Evolutionary conservation across 2,797 vertebrate species (phyloP), one percentile per base, ranked within the genome.

Genomic region (Enteromius afrohamiltoni): DNA sequence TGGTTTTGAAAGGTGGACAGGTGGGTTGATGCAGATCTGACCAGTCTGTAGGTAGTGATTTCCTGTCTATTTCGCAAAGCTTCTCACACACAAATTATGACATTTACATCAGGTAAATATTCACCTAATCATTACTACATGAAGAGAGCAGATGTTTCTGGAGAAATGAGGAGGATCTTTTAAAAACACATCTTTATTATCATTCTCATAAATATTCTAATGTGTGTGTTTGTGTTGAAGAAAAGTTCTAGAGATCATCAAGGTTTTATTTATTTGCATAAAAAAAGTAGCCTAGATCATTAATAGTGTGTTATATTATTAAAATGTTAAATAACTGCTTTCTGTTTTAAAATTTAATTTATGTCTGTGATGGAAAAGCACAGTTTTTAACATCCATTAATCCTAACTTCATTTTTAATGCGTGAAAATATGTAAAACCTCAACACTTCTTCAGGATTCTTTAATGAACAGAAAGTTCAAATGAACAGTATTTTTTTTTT

Each of bases 71-170:
- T 37, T 51, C 6, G 1, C 58, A 74, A 42, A 47, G 55, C 67
- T 31, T 45, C 58, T 69, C 70, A n/a, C n/a, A 45, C 19, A 29
- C 16, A 13, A 10, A 6, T 37, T 62, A 10, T 85, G 83, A 78
- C 70, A 83, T 60, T 31, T 19, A 51, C 26, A 42, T 81, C 51
- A 67, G 55, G 70, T 85, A 73, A 83, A 78, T 75, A 47, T 31
- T 75, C 26, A 26, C 31, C 79, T 45, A 84, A 82, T 86, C 71
- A 84, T 83, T 45, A 68, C 60, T 77, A 65, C 73, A 64, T 74
- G 34, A 70, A 77, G 45, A 85, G 69, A 77, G 26, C 19, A 49
- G 49, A 13, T 70, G 64, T 37, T 40, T 40, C 53, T 42, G 21
- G 21, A 68, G 53, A 75, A 74, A 51, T 62, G 6, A n/a, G 31